phyloP scores from a whole-genome alignment of 2,888 invertebrate genomes.

The Stegana nigrithorax region DNA sequence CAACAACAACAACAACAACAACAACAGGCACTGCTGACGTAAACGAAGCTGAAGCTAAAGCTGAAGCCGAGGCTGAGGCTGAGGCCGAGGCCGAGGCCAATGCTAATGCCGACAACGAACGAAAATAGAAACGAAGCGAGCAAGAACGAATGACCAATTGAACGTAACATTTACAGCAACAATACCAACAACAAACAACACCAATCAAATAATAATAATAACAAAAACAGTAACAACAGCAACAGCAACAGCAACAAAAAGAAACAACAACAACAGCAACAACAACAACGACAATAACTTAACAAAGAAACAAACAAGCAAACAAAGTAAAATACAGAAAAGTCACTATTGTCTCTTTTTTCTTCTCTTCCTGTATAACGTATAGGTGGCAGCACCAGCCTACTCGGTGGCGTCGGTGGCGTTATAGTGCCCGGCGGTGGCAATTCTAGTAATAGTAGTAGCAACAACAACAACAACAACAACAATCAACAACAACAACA shows the following conservation, averaged over 20 bases:
- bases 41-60: no score
- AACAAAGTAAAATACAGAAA: constrained; percentile 65
- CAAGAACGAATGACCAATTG: not conserved
- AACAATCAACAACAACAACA: no score
- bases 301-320: constrained; percentile 37
- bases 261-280: constrained; percentile 28
- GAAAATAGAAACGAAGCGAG: constrained; percentile 19
- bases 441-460: constrained; percentile 64
- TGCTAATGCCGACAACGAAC: constrained; percentile 3
- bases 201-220: constrained; percentile 6
- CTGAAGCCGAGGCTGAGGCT: no score
- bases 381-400: constrained; percentile 69
- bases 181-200: not conserved
- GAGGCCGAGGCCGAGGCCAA: no score
- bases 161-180: not conserved
- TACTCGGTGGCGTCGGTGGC: constrained; percentile 61
- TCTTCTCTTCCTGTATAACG: constrained; percentile 69
- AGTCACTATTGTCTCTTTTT: constrained; percentile 71
- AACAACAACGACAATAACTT: constrained; percentile 22
- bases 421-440: constrained; percentile 68
- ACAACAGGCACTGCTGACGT: not conserved
- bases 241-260: constrained; percentile 29
- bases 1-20: constrained; percentile 7
- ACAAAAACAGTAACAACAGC: constrained; percentile 1
- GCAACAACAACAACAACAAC: constrained; percentile 56